phyloP scores from a whole-genome alignment of 2,797 vertebrate genomes.

The Sebastes alutus region DNA sequence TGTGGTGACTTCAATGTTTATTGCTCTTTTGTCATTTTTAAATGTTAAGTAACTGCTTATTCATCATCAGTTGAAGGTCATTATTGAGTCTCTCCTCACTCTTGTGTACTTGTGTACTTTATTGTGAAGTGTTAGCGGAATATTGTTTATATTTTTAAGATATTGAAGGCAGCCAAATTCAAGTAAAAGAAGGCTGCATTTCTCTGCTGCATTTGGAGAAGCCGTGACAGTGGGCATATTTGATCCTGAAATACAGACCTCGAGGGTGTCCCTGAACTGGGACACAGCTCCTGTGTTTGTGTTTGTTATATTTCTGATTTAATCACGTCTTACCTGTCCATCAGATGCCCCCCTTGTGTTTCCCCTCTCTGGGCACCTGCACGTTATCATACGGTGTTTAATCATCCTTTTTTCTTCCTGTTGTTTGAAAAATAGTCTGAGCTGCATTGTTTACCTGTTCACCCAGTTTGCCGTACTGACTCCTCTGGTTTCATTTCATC shows the following conservation, averaged over 20 bases:
- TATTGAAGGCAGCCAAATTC: neutral
- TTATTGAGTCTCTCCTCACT: neutral
- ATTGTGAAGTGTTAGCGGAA: neutral
- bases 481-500: neutral
- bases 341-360: neutral
- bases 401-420: neutral
- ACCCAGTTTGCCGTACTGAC: neutral
- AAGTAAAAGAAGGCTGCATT: neutral
- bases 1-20: neutral
- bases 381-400: neutral
- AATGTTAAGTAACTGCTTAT: neutral
- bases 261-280: neutral
- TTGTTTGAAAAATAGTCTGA: neutral
- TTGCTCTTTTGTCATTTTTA: neutral
- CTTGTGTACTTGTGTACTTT: neutral
- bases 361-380: neutral
- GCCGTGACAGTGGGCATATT: neutral
- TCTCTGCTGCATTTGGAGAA: neutral
- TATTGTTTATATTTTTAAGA: neutral
- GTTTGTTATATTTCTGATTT: neutral
- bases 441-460: neutral
- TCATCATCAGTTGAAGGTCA: neutral
- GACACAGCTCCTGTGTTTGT: neutral
- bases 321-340: neutral
- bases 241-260: accelerated